Evolutionary conservation across 2,113 vertebrate genomes (phyloP).

Genomic region (Lepus americanus): DNA sequence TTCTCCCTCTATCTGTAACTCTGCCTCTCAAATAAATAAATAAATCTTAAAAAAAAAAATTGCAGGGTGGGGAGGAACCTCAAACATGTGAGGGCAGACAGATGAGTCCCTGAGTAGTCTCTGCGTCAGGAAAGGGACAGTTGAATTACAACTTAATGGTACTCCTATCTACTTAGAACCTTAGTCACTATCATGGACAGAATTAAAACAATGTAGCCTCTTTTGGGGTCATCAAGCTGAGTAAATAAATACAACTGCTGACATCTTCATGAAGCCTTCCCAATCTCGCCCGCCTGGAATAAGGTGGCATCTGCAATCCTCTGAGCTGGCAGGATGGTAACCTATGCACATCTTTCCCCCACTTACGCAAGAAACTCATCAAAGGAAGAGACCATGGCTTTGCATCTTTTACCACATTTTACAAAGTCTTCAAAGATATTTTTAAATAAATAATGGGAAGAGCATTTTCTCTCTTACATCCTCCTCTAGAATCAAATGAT

Average conservation of each 20-base stretch:
- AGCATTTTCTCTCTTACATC: not conserved
- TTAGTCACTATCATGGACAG: not conserved
- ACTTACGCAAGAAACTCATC: not conserved
- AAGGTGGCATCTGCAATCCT: not conserved
- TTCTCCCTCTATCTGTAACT: too few species aligned
- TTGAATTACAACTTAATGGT: not conserved
- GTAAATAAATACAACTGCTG: not conserved
- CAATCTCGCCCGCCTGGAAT: not conserved
- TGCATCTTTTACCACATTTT: not conserved
- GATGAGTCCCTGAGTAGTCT: not conserved
- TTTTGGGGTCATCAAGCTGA: not conserved
- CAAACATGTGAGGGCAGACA: not conserved
- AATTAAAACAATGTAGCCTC: not conserved
- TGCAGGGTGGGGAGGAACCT: not conserved
- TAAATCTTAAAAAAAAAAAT: too few species aligned
- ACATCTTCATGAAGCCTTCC: not conserved
- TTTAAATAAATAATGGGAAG: slow-evolving; percentile 22
- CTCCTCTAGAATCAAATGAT: not conserved
- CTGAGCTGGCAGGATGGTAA: too few species aligned
- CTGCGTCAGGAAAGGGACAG: not conserved
- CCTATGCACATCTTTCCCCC: not conserved
- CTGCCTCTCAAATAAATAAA: too few species aligned
- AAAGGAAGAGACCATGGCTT: not conserved
- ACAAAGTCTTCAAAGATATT: slow-evolving; percentile 12
- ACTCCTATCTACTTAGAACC: not conserved